Percentiles rank a stretch among this genome's conserved stretches.
Conservation (phyloP, 2,113 vertebrate species). For the Nettapus auritus region DNA sequence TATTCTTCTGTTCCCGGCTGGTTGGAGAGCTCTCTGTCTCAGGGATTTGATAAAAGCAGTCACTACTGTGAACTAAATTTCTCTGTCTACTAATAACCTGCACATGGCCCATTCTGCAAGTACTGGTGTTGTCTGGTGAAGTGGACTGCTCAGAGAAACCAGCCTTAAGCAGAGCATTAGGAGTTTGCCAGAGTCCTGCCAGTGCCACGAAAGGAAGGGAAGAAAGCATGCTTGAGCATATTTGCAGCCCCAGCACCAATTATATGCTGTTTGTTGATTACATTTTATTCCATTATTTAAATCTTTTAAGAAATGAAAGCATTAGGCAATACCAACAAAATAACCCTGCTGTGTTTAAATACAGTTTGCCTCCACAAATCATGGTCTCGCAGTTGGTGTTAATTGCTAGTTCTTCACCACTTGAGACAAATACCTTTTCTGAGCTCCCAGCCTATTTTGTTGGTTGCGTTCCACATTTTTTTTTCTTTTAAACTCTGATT, state of each 20-base stretch:
- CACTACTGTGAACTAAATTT: not conserved
- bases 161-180: not conserved
- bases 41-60: not conserved
- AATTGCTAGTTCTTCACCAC: not conserved
- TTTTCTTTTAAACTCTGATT: not conserved
- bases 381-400: not conserved
- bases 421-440: not conserved
- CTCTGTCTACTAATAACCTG: not conserved
- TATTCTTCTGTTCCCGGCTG: not conserved
- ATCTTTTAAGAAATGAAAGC: not conserved
- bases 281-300: not conserved
- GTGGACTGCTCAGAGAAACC: not conserved
- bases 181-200: not conserved
- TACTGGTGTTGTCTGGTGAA: not conserved
- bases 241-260: not conserved
- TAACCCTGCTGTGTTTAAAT: not conserved
- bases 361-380: constrained; percentile 41
- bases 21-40: not conserved
- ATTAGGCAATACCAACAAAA: not conserved
- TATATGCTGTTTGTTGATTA: not conserved
- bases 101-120: not conserved
- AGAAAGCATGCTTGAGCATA: not conserved
- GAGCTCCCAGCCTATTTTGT: not conserved
- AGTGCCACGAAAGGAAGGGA: not conserved
- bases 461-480: not conserved